Evolutionary conservation across 2,113 vertebrate genomes (phyloP).

Genomic region (Morone saxatilis): DNA sequence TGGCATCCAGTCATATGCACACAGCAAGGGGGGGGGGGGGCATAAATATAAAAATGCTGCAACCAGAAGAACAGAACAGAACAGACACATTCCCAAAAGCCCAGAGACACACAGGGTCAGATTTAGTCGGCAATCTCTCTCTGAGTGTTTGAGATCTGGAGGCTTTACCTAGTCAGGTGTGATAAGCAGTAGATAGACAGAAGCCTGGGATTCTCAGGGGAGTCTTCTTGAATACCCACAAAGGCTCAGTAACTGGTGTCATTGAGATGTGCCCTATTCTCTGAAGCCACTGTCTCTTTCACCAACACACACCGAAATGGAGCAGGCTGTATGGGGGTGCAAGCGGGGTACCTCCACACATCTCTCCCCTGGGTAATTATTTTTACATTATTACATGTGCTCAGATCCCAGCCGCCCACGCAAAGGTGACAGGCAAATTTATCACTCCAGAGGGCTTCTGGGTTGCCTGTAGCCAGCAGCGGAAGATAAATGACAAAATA

Average conservation of each 20-base stretch:
- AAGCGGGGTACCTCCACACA: conserved; percentile 70
- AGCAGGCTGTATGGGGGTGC: conserved; percentile 62
- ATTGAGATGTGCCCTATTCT: conserved; percentile 76
- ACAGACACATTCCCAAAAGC: conserved; percentile 37
- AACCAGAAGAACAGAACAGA: not conserved
- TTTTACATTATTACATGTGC: conserved; percentile 90
- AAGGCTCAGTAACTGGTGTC: conserved; percentile 83
- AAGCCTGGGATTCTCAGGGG: conserved; percentile 64
- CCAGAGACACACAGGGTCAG: conserved; percentile 55
- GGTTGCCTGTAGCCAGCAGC: conserved; percentile 71
- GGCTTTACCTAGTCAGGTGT: conserved; percentile 77
- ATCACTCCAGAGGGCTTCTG: conserved; percentile 83
- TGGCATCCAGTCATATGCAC: conserved; percentile 40
- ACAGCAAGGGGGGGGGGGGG: not conserved
- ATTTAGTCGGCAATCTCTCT: conserved; percentile 53
- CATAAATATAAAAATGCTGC: conserved; percentile 26
- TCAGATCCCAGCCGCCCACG: conserved; percentile 85
- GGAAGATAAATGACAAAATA: conserved; percentile 89
- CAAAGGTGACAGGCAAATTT: conserved; percentile 87
- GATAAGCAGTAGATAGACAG: conserved; percentile 74
- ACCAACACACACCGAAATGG: conserved; percentile 58
- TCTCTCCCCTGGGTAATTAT: conserved; percentile 89
- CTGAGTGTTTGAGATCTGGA: conserved; percentile 66
- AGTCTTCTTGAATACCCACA: conserved; percentile 69
- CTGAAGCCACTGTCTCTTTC: conserved; percentile 51